phyloP scores from a whole-genome alignment of 2,113 vertebrate genomes.

The Pygoscelis adeliae region DNA sequence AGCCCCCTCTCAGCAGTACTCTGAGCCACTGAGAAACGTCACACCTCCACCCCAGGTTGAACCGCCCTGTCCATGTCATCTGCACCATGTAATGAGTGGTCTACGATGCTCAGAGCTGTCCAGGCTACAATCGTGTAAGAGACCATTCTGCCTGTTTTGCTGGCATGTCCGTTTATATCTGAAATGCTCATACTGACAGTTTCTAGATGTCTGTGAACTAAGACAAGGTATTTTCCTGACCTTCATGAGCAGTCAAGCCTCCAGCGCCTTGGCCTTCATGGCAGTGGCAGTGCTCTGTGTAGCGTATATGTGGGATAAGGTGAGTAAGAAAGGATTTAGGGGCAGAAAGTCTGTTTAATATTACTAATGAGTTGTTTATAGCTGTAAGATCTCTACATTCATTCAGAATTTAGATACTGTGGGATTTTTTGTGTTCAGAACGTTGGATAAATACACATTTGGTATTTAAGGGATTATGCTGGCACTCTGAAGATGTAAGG shows the following conservation, averaged over 20 bases:
- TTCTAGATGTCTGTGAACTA: not conserved
- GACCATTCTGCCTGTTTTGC: not conserved
- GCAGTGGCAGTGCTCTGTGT: not conserved
- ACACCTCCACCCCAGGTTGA: not conserved
- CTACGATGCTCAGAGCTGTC: not conserved
- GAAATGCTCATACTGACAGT: not conserved
- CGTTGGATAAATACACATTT: accelerated
- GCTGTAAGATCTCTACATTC: not conserved
- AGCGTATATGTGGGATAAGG: not conserved
- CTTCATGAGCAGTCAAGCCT: not conserved
- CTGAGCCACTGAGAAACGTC: not conserved
- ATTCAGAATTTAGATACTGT: not conserved
- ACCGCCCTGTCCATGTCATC: not conserved
- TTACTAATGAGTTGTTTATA: not conserved
- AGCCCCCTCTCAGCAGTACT: not conserved
- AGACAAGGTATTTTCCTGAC: not conserved
- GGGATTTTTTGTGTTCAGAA: not conserved
- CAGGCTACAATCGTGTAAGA: not conserved
- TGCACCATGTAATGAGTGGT: not conserved
- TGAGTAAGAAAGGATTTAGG: not conserved
- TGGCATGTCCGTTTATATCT: not conserved
- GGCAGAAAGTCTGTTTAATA: not conserved
- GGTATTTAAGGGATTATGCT: not conserved
- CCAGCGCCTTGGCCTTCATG: not conserved
- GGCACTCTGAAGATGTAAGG: not conserved